phyloP scores from a whole-genome alignment of 30 jellyfish, hydroid and myxozoan genomes.

The Nemopilema nomurai region DNA sequence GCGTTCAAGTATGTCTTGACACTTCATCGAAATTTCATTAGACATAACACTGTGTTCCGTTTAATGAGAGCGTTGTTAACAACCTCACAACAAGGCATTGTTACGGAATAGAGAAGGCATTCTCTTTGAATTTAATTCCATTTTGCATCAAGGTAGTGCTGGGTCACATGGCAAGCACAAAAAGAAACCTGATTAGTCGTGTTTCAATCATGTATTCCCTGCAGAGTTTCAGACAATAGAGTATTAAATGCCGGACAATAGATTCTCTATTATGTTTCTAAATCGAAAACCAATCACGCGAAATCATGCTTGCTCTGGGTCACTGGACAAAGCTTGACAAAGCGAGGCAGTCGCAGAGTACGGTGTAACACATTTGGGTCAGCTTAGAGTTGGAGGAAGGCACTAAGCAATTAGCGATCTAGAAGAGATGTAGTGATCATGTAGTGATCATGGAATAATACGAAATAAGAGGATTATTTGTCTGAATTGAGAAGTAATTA shows the following conservation, averaged over 20 bases:
- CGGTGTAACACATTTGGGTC: not conserved
- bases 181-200: conserved; percentile 2
- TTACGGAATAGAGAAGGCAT: not conserved
- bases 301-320: conserved; percentile 50
- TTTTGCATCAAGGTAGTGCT: not conserved
- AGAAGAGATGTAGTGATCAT: conserved; percentile 57
- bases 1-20: not conserved
- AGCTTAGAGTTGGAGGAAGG: conserved; percentile 44
- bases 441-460: conserved; percentile 55
- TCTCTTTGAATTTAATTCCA: not conserved
- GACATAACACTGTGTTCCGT: not conserved
- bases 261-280: conserved; percentile 19
- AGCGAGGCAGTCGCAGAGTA: conserved; percentile 2
- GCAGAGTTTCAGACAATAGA: conserved; percentile 11
- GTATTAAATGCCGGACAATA: conserved; percentile 27
- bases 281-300: conserved; percentile 15
- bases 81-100: not conserved
- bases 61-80: not conserved
- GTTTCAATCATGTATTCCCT: conserved; percentile 10
- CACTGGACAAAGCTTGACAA: conserved; percentile 11
- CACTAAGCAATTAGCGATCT: conserved; percentile 6
- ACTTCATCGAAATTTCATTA: not conserved
- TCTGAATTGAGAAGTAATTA: conserved; percentile 51
- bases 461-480: conserved; percentile 40
- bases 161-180: conserved; percentile 37